phyloP scores from a whole-genome alignment of 2,797 vertebrate species.

The Scolopax rusticola region DNA sequence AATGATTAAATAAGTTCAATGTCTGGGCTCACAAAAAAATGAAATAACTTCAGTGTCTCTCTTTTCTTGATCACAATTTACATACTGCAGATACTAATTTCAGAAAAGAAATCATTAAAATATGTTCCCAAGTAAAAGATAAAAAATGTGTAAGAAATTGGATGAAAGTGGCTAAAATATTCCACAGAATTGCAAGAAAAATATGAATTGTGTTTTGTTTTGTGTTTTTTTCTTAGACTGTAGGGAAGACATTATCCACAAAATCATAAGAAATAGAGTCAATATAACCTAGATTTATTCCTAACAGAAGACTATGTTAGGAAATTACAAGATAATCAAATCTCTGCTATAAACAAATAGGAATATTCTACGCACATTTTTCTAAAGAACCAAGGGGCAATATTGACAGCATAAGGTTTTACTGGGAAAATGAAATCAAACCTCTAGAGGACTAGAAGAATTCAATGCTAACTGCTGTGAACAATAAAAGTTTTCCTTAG shows the following conservation, averaged over 20 bases:
- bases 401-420: conserved; percentile 45
- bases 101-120: background rate
- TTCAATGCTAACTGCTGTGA: conserved; percentile 29
- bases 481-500: conserved; percentile 19
- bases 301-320: conserved; percentile 34
- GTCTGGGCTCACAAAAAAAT: background rate
- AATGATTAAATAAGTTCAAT: background rate
- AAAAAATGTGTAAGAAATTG: background rate
- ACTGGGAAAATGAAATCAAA: conserved; percentile 48
- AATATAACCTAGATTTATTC: conserved; percentile 56
- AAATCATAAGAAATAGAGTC: conserved; percentile 37
- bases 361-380: conserved; percentile 29
- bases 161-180: background rate
- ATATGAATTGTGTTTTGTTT: background rate
- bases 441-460: conserved; percentile 35
- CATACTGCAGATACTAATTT: background rate
- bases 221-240: conserved; percentile 33
- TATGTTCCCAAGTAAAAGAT: background rate
- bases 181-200: background rate
- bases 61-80: background rate
- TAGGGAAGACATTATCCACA: conserved; percentile 34
- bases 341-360: conserved; percentile 28
- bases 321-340: conserved; percentile 62
- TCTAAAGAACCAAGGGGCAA: conserved; percentile 16
- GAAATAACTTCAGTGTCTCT: background rate